Evolutionary conservation across 92 coral and sea anemone genomes (phyloP).

Genomic region (Porites evermanni): DNA sequence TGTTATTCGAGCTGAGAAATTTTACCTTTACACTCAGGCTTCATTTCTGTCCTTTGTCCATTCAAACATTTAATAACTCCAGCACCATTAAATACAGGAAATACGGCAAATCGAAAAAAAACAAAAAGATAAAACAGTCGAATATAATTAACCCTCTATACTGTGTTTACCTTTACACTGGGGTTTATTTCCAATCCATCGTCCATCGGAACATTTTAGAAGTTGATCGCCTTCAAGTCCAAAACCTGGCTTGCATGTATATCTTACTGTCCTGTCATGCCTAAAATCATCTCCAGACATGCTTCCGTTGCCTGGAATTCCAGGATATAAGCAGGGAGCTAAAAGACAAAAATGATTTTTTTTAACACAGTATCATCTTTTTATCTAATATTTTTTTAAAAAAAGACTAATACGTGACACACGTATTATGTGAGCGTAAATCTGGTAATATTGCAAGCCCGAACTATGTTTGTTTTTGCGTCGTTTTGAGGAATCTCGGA

Average conservation of each 20-base stretch:
- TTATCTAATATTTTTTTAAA: neutral
- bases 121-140: too few relatives aligned
- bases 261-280: slow-evolving; percentile 25
- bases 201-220: slow-evolving; percentile 41
- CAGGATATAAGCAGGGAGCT: slow-evolving; percentile 53
- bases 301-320: slow-evolving; percentile 15
- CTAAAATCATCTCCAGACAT: slow-evolving; percentile 13
- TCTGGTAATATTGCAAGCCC: too few relatives aligned
- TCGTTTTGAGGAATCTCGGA: too few relatives aligned
- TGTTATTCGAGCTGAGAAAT: too few relatives aligned
- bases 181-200: slow-evolving; percentile 32
- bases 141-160: too few relatives aligned
- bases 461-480: too few relatives aligned
- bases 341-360: neutral
- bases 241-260: slow-evolving; percentile 10
- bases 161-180: slow-evolving; percentile 13
- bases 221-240: slow-evolving; percentile 6
- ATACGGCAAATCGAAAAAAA: too few relatives aligned
- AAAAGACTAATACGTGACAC: neutral
- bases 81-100: too few relatives aligned
- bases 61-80: too few relatives aligned
- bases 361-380: neutral
- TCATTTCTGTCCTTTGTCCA: too few relatives aligned
- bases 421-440: too few relatives aligned
- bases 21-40: too few relatives aligned